A percentile compares a stretch with the other conserved stretches of the same genome.
phyloP scores from a whole-genome alignment of 2,888 invertebrate genomes.

The Fragum whitleyi region DNA sequence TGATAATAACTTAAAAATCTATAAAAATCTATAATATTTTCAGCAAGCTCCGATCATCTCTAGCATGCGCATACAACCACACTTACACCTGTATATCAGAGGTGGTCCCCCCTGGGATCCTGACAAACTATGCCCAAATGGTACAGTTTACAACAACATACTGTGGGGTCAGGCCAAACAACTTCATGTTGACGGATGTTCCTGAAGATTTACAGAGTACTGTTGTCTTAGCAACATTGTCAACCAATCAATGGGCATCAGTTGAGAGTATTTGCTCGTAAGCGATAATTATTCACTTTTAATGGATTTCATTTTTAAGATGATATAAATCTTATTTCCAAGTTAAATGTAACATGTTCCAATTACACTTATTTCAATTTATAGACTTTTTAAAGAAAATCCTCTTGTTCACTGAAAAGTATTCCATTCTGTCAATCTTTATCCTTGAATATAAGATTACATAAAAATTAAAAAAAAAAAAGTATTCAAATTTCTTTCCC shows the following conservation, averaged over 20 bases:
- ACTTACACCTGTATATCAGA: conserved; percentile 33
- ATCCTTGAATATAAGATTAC: too few species aligned
- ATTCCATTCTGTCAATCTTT: too few species aligned
- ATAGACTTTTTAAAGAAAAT: too few species aligned
- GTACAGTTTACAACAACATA: conserved; percentile 29
- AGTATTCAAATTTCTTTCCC: too few species aligned
- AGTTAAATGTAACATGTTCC: too few species aligned
- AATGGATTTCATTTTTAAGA: too few species aligned
- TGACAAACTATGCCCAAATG: conserved; percentile 30
- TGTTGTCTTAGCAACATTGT: conserved; percentile 34
- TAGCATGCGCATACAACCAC: conserved; percentile 47
- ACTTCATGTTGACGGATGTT: conserved; percentile 28
- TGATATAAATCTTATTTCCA: too few species aligned
- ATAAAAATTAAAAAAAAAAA: too few species aligned
- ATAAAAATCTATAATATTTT: neutral
- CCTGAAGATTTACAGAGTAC: conserved; percentile 33
- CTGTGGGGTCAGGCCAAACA: conserved; percentile 26
- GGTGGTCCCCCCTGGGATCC: conserved; percentile 32
- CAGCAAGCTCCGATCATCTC: conserved; percentile 18
- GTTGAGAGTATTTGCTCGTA: conserved; percentile 44
- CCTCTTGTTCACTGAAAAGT: too few species aligned
- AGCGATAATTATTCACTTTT: conserved; percentile 5
- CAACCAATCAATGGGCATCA: conserved; percentile 40
- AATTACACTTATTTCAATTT: too few species aligned
- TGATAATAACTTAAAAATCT: too few species aligned